Base-by-base conservation (phyloP, 2,888 invertebrate species). In the Apamea epomidion region DNA sequence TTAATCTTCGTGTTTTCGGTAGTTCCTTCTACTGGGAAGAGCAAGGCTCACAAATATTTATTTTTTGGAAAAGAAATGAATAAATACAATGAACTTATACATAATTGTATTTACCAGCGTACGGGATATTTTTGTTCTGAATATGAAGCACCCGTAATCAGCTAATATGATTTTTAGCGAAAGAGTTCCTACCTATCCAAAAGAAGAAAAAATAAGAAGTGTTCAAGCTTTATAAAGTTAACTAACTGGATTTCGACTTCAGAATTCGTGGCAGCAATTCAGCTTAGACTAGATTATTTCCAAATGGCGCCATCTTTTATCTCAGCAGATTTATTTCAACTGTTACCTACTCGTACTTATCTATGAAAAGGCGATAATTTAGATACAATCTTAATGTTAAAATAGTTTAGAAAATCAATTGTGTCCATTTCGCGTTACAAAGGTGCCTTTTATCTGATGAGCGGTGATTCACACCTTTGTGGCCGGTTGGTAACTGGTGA, bases 401-500 rank as follows among this genome's bases (percentile, higher is more conserved):
- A 86, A 83, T 85, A 80, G 82, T 80, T 85, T 78, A 81, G 79
- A 77, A 83, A 85, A 89, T 89, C 89, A 84, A 86, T 89, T 88
- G 82, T 74, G 60, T 74, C 74, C 32, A 73, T 83, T 82, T 86
- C 74, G 64, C 67, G 75, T 73, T 75, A 87, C 81, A 86, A 87
- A 83, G 83, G 80, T 74, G 81, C 65, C 78, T 78, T 87, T 84
- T 80, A 80, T 82, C 82, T 76, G 76, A 78, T 80, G 80, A 81
- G 62, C 21, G 71, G 75, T 69, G 76, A 82, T 83, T 88, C 80
- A 78, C 76, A 74, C 54, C 51, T 74, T 67, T 32, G 58, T 60
- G 54, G 60, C 18, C 32, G 42, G 76, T 62, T 60, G 72, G 78
- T 16, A 78, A 70, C 45, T 60, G 65, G 48, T 73, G 75, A 68